Evolutionary conservation across 1,140 invertebrate species (phyloP).

Genomic region (Wasmannia auropunctata): DNA sequence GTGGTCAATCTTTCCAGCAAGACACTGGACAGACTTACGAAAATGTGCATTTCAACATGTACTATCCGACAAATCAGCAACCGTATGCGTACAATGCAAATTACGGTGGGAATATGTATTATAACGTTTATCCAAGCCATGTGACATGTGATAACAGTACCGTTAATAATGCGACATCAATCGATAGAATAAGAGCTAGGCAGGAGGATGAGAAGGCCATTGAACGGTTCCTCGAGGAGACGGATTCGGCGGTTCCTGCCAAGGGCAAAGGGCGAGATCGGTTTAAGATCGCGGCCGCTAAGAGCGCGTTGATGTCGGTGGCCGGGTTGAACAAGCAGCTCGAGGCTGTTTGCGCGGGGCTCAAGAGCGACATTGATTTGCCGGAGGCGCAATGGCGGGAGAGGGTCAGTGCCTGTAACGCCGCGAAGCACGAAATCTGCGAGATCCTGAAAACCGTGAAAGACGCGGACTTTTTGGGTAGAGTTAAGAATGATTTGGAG

Average conservation of each 20-base stretch:
- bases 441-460: constrained; percentile 82
- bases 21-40: constrained; percentile 1
- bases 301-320: constrained; percentile 77
- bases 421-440: constrained; percentile 84
- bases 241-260: background rate
- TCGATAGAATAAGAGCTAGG: constrained; percentile 56
- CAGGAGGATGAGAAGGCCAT: constrained; percentile 73
- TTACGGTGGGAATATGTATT: constrained; percentile 57
- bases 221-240: constrained; percentile 71
- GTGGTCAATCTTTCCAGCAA: constrained; percentile 32
- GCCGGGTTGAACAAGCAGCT: constrained; percentile 82
- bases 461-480: constrained; percentile 80
- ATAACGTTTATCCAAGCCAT: constrained; percentile 53
- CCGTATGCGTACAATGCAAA: constrained; percentile 32
- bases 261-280: constrained; percentile 50
- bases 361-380: constrained; percentile 82
- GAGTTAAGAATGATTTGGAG: constrained; percentile 83
- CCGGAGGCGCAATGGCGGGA: constrained; percentile 86
- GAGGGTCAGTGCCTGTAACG: constrained; percentile 81
- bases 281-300: constrained; percentile 78
- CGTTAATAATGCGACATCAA: constrained; percentile 29
- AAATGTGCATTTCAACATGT: constrained; percentile 45
- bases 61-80: constrained; percentile 42
- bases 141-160: constrained; percentile 40
- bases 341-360: constrained; percentile 79